Conservation (phyloP, 2,113 vertebrate species). For the Podarcis cretensis region DNA sequence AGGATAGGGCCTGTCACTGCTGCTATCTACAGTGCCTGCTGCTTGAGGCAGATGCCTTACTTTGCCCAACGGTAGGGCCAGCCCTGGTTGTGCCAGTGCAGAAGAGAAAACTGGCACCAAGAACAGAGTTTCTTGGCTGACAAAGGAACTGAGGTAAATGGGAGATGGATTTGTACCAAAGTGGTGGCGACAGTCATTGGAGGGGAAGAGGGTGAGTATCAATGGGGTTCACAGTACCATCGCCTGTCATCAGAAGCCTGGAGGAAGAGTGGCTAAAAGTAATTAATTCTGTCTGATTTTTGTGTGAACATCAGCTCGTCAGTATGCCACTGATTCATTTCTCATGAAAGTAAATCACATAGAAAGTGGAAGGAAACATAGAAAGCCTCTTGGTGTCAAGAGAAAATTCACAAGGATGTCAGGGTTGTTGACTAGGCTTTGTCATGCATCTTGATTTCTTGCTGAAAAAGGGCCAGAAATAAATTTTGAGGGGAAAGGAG, state of each 20-base stretch:
- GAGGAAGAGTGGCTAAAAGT: background rate
- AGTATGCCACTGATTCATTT: background rate
- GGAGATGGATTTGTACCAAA: background rate
- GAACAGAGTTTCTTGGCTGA: background rate
- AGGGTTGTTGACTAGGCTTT: background rate
- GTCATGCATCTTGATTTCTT: background rate
- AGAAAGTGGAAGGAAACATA: background rate
- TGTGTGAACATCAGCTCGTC: background rate
- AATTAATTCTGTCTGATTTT: background rate
- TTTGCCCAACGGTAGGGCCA: too few species aligned
- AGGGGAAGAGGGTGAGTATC: background rate
- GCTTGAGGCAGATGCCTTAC: too few species aligned
- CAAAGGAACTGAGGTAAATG: background rate
- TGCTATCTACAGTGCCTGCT: too few species aligned
- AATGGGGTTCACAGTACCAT: accelerated
- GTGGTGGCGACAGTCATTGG: background rate
- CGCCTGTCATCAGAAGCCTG: accelerated
- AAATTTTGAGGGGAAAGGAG: background rate
- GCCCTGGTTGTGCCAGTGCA: background rate
- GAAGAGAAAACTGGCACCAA: background rate
- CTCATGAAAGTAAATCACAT: background rate
- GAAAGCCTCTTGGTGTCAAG: background rate
- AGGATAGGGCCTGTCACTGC: too few species aligned
- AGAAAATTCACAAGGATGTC: background rate
- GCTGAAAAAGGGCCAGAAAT: background rate